Evolutionary conservation across 1,140 invertebrate genomes (phyloP), one percentile per base, ranked within the genome.

Genomic region (Agrilus planipennis): DNA sequence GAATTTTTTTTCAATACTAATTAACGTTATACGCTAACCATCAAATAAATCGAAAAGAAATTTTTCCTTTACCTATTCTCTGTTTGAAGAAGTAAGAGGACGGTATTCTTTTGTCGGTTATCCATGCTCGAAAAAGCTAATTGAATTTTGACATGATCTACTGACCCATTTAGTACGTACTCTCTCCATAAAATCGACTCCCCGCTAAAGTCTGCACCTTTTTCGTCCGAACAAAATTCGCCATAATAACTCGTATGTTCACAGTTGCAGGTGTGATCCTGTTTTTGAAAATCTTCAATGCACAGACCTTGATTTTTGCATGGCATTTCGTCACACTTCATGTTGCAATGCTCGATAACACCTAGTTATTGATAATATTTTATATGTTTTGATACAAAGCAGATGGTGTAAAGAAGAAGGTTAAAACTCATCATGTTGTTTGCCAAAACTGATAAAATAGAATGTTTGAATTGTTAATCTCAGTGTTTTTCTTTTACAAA

Each of bases 221-320:
- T 87, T 58, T 90, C 87, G 69, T 73, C 66, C 58, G 73, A 71
- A 51, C 72, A 78, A 45, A 72, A 73, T 51, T 89, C 81, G 27
- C 88, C 88, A 51, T 85, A 82, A 57, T 88, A 92, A 37, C 84
- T 90, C 4, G 86, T 93, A 14, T 81, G 69, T 42, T 88, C 79
- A 54, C 90, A 95, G 47, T 92, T 79, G 58, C 90, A 95, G 4
- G 77, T 77, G 42, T 80, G 84, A 46, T 83, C 73, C 37, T 82
- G 81, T 35, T 81, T 78, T n/a, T 76, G 76, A 58, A 92, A 93
- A 58, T 89, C 80, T 61, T 95, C 89, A 6, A 83, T 79, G 54
- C 90, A 95, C 14, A 81, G 72, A 1, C 89, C 89, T 5, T 79
- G 75, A 62, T 94, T 87, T 52, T 87, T 81, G 55, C 90, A 95